A percentile compares a stretch with the other conserved stretches of the same genome.
These are phyloP conservation scores for Adelognathus sp. DNA, from an alignment of 2,888 invertebrate genomes.

Conservation along the genomic window DNA sequence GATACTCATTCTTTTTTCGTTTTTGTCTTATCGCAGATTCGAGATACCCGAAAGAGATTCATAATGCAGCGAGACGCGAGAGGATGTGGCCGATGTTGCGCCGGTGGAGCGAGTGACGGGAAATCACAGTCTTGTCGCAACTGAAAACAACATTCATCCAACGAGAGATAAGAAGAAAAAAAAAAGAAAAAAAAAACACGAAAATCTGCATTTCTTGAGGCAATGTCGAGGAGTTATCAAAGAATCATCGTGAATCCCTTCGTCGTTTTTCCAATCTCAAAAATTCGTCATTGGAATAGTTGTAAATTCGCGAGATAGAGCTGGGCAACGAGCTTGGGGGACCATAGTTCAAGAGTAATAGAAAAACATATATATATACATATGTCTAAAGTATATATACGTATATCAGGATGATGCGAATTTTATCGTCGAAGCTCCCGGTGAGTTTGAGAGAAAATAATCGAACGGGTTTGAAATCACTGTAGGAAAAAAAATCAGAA, in stretches of 20 bases:
- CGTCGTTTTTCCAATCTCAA: constrained; percentile 27
- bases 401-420: constrained; percentile 30
- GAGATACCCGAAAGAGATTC: constrained; percentile 11
- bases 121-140: constrained; percentile 9
- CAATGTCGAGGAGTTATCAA: constrained; percentile 34
- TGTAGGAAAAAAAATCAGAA: background rate
- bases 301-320: background rate
- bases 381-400: background rate
- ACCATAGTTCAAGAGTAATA: constrained; percentile 24
- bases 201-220: background rate
- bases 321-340: background rate
- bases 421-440: constrained; percentile 33
- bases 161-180: background rate
- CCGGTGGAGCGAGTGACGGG: constrained; percentile 22
- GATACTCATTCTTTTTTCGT: background rate
- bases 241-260: constrained; percentile 19
- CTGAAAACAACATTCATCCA: background rate
- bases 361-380: background rate
- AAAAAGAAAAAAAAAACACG: background rate
- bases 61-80: constrained; percentile 26
- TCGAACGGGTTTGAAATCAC: background rate
- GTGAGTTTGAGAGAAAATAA: constrained; percentile 13
- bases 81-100: constrained; percentile 5
- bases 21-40: constrained; percentile 17
- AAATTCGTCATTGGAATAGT: background rate